Percentiles rank a stretch among this genome's conserved stretches.
These are phyloP conservation scores for Fundulus diaphanus DNA, from an alignment of 2,797 vertebrate genomes.

Conservation along the genomic window DNA sequence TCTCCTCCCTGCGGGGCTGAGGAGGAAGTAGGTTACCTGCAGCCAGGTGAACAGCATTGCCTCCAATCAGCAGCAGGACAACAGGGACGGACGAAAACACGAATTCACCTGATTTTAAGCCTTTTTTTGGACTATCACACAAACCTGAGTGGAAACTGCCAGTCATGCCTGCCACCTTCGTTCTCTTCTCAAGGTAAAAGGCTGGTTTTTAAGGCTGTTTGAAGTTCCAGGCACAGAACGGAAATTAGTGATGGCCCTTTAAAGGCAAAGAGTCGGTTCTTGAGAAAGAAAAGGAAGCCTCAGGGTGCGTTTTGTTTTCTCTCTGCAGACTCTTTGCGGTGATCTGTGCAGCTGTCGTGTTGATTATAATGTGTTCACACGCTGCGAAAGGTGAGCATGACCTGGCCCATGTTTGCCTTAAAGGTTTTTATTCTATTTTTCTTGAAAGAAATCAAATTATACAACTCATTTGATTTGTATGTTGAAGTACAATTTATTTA, in stretches of 20 bases:
- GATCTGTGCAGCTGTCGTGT: conserved; percentile 45
- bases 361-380: conserved; percentile 32
- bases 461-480: neutral
- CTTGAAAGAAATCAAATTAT: neutral
- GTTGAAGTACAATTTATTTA: neutral
- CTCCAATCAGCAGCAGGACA: conserved; percentile 60
- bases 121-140: neutral
- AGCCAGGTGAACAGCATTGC: conserved; percentile 66
- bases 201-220: neutral
- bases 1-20: neutral
- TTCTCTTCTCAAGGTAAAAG: conserved; percentile 56
- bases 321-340: conserved; percentile 48
- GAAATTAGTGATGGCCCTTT: neutral
- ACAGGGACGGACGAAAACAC: neutral
- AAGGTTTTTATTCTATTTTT: neutral
- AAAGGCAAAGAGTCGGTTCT: neutral
- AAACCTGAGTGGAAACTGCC: conserved; percentile 13
- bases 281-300: neutral
- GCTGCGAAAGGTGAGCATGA: conserved; percentile 63
- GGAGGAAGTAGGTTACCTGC: conserved; percentile 23
- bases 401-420: neutral
- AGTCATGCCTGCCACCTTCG: conserved; percentile 40
- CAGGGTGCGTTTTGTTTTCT: neutral
- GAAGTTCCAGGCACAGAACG: neutral
- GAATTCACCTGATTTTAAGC: neutral